Evolutionary conservation across 2,113 vertebrate species (phyloP).

Genomic region (Etheostoma spectabile): DNA sequence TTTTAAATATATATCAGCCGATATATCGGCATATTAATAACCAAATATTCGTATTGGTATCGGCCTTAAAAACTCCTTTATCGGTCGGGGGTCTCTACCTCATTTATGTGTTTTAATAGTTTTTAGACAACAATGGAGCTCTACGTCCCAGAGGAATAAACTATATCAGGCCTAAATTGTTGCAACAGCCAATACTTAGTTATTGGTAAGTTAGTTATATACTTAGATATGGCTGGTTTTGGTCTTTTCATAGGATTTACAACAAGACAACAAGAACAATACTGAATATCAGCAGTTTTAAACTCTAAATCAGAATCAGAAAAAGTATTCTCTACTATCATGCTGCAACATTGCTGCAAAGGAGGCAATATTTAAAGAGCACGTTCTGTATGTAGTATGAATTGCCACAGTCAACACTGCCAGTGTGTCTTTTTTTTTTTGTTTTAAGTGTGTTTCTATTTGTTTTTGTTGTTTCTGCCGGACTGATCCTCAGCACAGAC

Average conservation of each 20-base stretch:
- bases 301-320: too few species aligned
- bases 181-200: too few species aligned
- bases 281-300: background rate
- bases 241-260: background rate
- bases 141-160: background rate
- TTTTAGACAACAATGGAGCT: too few species aligned
- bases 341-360: slow-evolving; percentile 3
- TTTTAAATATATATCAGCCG: too few species aligned
- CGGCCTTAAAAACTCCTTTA: too few species aligned
- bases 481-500: background rate
- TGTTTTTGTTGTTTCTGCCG: background rate
- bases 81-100: background rate
- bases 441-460: background rate
- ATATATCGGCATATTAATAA: too few species aligned
- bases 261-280: background rate
- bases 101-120: background rate
- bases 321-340: too few species aligned
- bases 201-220: too few species aligned
- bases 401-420: background rate
- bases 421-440: background rate
- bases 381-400: background rate
- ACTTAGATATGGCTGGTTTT: too few species aligned
- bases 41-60: too few species aligned
- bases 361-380: background rate
- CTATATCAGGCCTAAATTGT: background rate